These are phyloP conservation scores for Gymnosoma rotundatum DNA, from an alignment of 2,888 invertebrate genomes.

Conservation along the genomic window DNA sequence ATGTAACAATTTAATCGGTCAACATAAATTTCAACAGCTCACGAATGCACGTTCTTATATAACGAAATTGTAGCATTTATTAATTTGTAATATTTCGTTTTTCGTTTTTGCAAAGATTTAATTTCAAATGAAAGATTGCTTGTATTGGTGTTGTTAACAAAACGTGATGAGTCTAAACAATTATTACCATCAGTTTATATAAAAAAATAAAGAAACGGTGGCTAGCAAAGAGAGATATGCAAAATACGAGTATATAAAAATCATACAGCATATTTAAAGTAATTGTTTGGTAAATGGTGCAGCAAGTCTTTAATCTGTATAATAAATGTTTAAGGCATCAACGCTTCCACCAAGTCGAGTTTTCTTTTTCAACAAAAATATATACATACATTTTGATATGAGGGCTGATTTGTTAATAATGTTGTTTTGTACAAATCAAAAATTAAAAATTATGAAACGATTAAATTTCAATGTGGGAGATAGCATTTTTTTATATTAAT, in stretches of 20 bases:
- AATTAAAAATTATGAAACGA: not conserved
- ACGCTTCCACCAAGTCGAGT: not conserved
- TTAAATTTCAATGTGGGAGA: conserved; percentile 1
- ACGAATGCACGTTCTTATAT: conserved; percentile 69
- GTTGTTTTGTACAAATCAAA: not conserved
- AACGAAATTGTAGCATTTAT: conserved; percentile 59
- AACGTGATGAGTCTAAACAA: conserved; percentile 45
- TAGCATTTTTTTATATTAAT: not conserved
- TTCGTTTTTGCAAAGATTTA: not conserved
- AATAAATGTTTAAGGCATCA: conserved; percentile 21
- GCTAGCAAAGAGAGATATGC: not conserved
- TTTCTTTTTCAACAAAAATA: conserved; percentile 7
- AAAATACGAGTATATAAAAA: conserved; percentile 6
- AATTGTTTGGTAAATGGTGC: not conserved
- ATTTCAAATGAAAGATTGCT: not conserved
- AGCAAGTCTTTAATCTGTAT: not conserved
- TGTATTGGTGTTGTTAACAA: conserved; percentile 50
- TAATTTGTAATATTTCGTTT: conserved; percentile 15
- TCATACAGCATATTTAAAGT: not conserved
- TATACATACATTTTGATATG: not conserved
- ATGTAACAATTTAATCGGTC: conserved; percentile 57
- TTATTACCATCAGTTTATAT: not conserved
- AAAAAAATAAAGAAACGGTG: not conserved
- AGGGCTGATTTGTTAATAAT: conserved; percentile 6
- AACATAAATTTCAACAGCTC: conserved; percentile 24